Base-by-base conservation (phyloP, 2,113 vertebrate species). In the Aspiorhynchus laticeps region DNA sequence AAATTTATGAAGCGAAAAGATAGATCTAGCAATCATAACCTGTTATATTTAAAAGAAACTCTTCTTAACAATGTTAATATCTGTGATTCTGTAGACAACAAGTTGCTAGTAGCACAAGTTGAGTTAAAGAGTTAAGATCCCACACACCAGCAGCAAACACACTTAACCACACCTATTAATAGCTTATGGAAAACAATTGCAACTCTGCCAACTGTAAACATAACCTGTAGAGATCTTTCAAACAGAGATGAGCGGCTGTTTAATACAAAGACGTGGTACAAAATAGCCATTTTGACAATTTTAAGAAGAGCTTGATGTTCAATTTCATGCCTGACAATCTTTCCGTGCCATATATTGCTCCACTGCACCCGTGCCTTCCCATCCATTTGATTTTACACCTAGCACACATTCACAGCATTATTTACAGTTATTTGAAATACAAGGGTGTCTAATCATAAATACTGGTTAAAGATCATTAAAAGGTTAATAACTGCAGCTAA, bases 141-240 rank as follows among this genome's bases (percentile, higher is more conserved):
- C n/a, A 63, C 74, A 85, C 76, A 6, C 53, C 26, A 63, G 59
- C 74, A 21, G 73, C 79, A 80, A 12, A 38, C 67, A 76, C 43
- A n/a, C 80, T 46, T 43, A 82, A 81, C 83, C 83, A 24, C 87
- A 85, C 43, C 87, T 88, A 88, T 85, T 88, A 85, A 85, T 85
- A 88, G 83, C 80, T 28, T 59, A 63, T 28, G 77, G 78, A 80
- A 82, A 80, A 65, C 80, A 88, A 73, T 53, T 67, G 76, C 69
- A 51, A 19, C 59, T 53, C 36, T 85, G 5, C 28, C 36, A 48
- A 31, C 46, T 71, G 63, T 83, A 71, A 83, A 69, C 19, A 48
- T 51, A 69, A 83, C 81, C 77, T 28, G 31, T 38, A 15, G n/a
- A 83, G 43, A 36, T 53, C 38, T 73, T 46, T 87, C 8, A 82